Evolutionary conservation across 1,140 invertebrate species (phyloP).

Genomic region (Cyphomyrmex costatus): DNA sequence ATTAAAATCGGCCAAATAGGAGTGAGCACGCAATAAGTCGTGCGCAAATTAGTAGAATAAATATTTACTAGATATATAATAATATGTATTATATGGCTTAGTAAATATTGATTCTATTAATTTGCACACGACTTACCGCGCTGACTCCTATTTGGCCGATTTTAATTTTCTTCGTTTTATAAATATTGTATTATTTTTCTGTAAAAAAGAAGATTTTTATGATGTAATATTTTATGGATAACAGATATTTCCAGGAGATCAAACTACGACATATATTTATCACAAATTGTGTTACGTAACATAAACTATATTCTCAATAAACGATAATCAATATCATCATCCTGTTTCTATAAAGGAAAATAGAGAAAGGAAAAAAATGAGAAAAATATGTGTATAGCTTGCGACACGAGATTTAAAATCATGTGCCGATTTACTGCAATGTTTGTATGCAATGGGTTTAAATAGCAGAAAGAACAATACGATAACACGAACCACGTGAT

Average conservation of each 20-base stretch:
- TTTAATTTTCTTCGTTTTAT: too few relatives aligned
- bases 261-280: background rate
- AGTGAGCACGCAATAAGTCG: too few relatives aligned
- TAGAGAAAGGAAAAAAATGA: background rate
- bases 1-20: too few relatives aligned
- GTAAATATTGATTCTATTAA: too few relatives aligned
- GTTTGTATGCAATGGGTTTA: background rate
- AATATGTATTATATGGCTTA: too few relatives aligned
- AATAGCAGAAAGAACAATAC: slow-evolving; percentile 11
- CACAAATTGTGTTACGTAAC: background rate
- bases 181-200: background rate
- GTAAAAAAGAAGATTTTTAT: background rate
- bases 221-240: background rate
- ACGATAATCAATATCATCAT: background rate
- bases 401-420: background rate
- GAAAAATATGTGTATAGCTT: background rate
- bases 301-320: slow-evolving; percentile 4
- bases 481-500: slow-evolving; percentile 15
- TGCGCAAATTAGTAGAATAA: too few relatives aligned
- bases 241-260: background rate
- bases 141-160: too few relatives aligned
- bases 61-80: too few relatives aligned
- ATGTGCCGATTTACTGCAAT: slow-evolving; percentile 9
- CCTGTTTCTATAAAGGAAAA: background rate
- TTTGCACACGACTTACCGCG: too few relatives aligned